Evolutionary conservation across 2,113 vertebrate genomes (phyloP).

Genomic region (Centropus unirufus): DNA sequence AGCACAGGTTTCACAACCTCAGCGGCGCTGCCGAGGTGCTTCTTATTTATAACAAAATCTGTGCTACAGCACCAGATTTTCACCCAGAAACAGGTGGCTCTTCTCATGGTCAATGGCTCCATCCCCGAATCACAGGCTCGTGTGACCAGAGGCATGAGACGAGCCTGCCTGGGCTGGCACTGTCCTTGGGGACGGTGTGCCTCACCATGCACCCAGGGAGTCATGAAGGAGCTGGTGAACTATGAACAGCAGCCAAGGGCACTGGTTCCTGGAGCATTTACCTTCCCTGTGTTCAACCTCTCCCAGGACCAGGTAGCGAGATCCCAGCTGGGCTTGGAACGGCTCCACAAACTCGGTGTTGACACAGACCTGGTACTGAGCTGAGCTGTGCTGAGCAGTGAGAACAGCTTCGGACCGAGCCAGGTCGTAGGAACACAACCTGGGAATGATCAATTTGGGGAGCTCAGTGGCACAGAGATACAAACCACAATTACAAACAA

Average conservation of each 20-base stretch:
- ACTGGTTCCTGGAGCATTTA: conserved; percentile 58
- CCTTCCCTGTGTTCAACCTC: conserved; percentile 83
- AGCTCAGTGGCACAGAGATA: background rate
- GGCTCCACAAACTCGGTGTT: conserved; percentile 90
- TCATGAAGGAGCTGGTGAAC: background rate
- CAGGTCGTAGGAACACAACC: conserved; percentile 82
- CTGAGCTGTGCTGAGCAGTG: conserved; percentile 73
- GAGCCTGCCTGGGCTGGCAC: background rate
- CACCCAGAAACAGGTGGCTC: background rate
- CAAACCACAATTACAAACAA: background rate
- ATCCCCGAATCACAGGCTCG: fast-evolving
- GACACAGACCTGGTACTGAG: conserved; percentile 77
- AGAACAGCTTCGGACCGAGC: conserved; percentile 81
- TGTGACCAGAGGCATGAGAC: background rate
- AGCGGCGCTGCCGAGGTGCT: background rate
- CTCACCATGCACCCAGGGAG: background rate
- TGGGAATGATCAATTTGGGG: conserved; percentile 36
- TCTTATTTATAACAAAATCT: background rate
- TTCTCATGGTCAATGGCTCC: background rate
- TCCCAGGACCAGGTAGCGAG: conserved; percentile 87
- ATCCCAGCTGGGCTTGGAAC: conserved; percentile 84
- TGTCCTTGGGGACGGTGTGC: background rate
- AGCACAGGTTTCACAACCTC: background rate
- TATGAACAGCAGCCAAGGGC: background rate
- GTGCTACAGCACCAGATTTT: background rate